Percentiles rank a stretch among this genome's conserved stretches.
Conservation (phyloP, 2,888 invertebrate genomes). For the Shargacucullia verbasci region DNA sequence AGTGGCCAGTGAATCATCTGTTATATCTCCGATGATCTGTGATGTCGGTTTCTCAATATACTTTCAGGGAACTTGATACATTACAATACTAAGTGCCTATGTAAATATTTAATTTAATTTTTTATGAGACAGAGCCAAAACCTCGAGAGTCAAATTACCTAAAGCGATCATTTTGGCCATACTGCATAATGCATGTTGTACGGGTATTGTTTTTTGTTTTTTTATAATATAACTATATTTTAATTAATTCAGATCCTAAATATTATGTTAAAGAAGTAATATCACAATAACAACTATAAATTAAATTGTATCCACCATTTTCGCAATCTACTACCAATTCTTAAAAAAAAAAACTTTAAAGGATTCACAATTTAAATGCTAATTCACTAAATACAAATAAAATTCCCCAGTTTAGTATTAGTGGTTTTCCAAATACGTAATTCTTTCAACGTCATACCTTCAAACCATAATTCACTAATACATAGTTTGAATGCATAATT, state of each 20-base stretch:
- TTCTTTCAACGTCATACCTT: not conserved
- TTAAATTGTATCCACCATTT: too few species aligned
- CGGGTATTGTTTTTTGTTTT: too few species aligned
- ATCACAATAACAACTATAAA: too few species aligned
- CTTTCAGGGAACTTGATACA: constrained; percentile 28
- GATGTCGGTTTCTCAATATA: constrained; percentile 6
- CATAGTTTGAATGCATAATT: not conserved
- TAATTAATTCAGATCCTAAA: too few species aligned
- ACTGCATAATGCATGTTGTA: too few species aligned
- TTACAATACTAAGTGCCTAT: too few species aligned
- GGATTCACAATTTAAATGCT: not conserved
- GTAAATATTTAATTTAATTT: too few species aligned
- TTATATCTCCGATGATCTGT: constrained; percentile 20
- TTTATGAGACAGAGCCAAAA: constrained; percentile 8
- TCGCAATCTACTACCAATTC: too few species aligned
- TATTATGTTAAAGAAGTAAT: too few species aligned
- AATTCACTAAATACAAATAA: not conserved
- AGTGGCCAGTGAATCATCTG: constrained; percentile 22
- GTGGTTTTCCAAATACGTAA: constrained; percentile 4
- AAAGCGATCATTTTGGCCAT: constrained; percentile 11
- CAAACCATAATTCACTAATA: too few species aligned
- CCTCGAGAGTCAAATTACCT: constrained; percentile 2
- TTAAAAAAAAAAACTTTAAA: too few species aligned
- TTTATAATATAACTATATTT: too few species aligned
- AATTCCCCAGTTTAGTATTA: not conserved